A percentile compares a stretch with the other conserved stretches of the same genome.
Conservation (phyloP, 64 coral and sea anemone species). For the Actinia tenebrosa region DNA sequence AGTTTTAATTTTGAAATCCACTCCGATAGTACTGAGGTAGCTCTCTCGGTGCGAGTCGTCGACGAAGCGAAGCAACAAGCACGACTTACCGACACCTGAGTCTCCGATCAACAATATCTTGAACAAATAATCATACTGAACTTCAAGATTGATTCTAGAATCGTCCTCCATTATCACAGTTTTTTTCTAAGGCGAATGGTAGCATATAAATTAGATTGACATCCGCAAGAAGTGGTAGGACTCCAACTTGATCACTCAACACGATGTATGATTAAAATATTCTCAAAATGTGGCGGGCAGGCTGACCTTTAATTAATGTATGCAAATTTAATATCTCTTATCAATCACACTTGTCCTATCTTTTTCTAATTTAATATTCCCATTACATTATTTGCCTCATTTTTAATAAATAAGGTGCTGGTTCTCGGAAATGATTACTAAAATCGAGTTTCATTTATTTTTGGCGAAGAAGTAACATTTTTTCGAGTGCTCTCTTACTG, state of each 20-base stretch:
- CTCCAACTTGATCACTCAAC: background rate
- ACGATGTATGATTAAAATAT: background rate
- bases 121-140: conserved; percentile 95
- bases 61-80: conserved; percentile 86
- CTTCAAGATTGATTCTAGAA: conserved; percentile 55
- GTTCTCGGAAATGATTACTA: background rate
- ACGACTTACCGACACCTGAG: conserved; percentile 92
- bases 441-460: background rate
- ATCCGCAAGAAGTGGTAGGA: background rate
- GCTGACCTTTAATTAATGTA: background rate
- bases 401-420: background rate
- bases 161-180: conserved; percentile 62
- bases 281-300: background rate
- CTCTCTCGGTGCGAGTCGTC: conserved; percentile 76
- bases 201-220: background rate
- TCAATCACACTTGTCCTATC: background rate
- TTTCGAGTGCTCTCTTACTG: background rate
- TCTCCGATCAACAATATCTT: conserved; percentile 93
- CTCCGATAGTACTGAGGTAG: conserved; percentile 84
- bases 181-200: background rate
- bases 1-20: conserved; percentile 95
- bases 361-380: background rate
- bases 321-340: background rate
- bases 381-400: background rate
- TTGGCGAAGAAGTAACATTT: background rate